Evolutionary conservation across 1,140 invertebrate species (phyloP), one percentile per base, ranked within the genome.

Genomic region (Pemphigus obesinymphae): DNA sequence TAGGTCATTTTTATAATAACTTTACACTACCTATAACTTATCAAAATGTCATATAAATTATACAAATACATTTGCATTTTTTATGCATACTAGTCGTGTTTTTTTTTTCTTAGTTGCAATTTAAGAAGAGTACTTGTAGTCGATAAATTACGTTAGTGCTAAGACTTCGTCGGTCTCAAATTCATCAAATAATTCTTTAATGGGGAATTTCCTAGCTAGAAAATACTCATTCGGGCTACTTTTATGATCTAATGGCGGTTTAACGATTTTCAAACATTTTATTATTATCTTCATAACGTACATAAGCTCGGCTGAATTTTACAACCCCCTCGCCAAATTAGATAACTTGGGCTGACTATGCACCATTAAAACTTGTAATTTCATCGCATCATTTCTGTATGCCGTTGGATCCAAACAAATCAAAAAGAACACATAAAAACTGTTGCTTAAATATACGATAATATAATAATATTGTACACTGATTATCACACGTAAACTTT

Each of bases 261-360:
- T 76, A 76, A 76, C 73, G 73, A 29, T n/a, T 40, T 34, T 17
- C 34, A n/a, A 73, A 34, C 50, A 58, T 76, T 76, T 76, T 76
- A 76, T 76, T 70, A 43, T 70, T 76, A 58, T 58, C 34, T 45
- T 58, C 50, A 76, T 76, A 55, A 76, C 31, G 29, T 8, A 34
- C 31, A 73, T 73, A 45, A 70, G 40, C 34, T 23, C 40, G 15
- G 40, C 23, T 29, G 40, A 48, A 50, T 50, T 76, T 76, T 76
- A 76, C 50, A 37, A 26, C 48, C 53, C 34, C 20, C 20, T 45
- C 73, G 31, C n/a, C 50, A 76, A 76, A 76, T 76, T 76, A 76
- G 53, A 76, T 76, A 76, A 50, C 17, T 20, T 26, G 8, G 43
- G 3, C n/a, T n/a, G 11, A 45, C 43, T 7, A n/a, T 48, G 26